These are phyloP conservation scores for Rhabdomys dilectus DNA, from an alignment of 2,113 vertebrate genomes.

Conservation along the genomic window DNA sequence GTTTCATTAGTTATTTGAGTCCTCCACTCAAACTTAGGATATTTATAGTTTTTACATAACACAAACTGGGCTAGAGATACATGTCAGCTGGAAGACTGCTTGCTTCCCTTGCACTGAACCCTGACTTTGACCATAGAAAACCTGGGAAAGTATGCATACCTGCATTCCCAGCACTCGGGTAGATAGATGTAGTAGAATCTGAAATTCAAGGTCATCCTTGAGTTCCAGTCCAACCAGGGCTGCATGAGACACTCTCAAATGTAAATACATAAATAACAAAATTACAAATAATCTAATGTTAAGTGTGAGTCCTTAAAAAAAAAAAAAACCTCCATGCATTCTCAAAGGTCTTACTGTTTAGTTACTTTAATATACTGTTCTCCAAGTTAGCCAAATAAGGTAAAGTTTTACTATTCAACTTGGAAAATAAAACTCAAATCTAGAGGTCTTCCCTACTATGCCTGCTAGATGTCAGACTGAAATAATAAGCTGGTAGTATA, in stretches of 20 bases:
- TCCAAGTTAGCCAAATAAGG: not conserved
- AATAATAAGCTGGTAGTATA: not conserved
- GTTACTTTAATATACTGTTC: not conserved
- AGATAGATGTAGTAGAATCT: not conserved
- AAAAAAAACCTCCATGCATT: not conserved
- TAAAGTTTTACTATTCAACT: not conserved
- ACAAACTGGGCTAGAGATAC: not conserved
- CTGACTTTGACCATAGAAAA: not conserved
- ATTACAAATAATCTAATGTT: not conserved
- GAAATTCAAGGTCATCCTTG: not conserved
- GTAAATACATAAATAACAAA: not conserved
- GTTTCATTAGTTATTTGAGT: not conserved
- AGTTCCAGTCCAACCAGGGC: not conserved
- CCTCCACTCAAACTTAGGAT: not conserved
- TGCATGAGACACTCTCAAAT: not conserved
- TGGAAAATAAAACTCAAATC: not conserved
- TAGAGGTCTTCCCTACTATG: not conserved
- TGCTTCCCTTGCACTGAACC: not conserved
- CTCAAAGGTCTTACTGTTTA: not conserved
- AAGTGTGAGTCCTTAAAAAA: not conserved
- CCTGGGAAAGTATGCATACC: not conserved
- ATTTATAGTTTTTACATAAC: constrained; percentile 1
- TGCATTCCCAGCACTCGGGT: not conserved
- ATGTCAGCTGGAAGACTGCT: not conserved
- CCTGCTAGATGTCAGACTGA: not conserved